These are phyloP conservation scores for Rhinopithecus roxellana DNA, from an alignment of 2,113 vertebrate species.

Conservation along the genomic window DNA sequence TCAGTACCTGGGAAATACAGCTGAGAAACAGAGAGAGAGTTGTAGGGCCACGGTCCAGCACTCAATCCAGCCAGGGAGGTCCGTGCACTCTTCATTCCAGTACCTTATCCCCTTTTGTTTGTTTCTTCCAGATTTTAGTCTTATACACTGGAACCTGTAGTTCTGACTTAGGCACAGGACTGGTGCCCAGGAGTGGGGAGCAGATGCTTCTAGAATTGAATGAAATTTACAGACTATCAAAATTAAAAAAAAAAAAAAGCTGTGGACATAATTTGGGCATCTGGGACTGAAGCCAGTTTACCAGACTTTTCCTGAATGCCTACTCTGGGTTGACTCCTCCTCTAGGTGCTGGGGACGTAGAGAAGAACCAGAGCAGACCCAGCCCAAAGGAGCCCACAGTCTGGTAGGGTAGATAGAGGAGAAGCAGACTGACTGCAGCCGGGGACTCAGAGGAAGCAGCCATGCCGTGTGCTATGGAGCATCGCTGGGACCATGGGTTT, in stretches of 20 bases:
- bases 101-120: fast-evolving
- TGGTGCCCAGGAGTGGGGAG: not conserved
- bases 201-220: not conserved
- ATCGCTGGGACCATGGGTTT: not conserved
- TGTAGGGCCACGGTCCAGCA: not conserved
- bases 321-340: not conserved
- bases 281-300: not conserved
- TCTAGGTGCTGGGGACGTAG: not conserved
- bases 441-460: not conserved
- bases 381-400: not conserved
- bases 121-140: not conserved
- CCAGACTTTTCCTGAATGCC: not conserved
- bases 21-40: not conserved
- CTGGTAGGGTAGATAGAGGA: not conserved
- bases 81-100: not conserved
- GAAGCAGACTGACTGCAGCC: not conserved
- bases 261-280: not conserved
- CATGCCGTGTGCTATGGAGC: not conserved
- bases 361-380: not conserved
- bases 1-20: not conserved
- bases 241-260: not conserved
- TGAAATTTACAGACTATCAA: not conserved
- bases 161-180: not conserved
- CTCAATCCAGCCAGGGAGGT: fast-evolving
- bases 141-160: not conserved